Evolutionary conservation across 2,113 vertebrate species (phyloP).

Genomic region (Cyanoderma ruficeps): DNA sequence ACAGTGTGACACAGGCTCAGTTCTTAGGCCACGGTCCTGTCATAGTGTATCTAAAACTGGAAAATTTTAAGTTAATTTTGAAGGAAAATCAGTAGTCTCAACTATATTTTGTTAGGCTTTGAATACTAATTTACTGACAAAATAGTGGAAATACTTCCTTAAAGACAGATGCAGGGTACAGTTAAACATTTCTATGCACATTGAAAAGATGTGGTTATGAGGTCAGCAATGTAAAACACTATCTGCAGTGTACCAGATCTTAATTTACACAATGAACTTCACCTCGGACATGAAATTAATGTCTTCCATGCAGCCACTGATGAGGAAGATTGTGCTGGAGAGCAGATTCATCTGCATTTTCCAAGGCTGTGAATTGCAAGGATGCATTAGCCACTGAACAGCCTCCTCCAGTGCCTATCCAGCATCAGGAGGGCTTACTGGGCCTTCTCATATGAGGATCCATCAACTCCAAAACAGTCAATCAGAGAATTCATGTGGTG

Average conservation of each 20-base stretch:
- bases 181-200: not conserved
- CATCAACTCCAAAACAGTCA: not conserved
- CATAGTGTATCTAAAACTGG: not conserved
- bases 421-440: not conserved
- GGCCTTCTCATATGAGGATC: not conserved
- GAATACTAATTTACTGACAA: not conserved
- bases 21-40: not conserved
- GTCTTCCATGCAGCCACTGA: not conserved
- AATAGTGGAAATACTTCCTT: not conserved
- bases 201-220: not conserved
- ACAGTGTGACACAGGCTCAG: not conserved
- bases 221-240: not conserved
- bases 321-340: not conserved
- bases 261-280: not conserved
- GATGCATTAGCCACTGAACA: not conserved
- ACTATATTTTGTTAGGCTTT: not conserved
- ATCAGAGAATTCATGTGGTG: not conserved
- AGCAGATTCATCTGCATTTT: not conserved
- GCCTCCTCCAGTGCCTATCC: not conserved
- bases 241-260: not conserved
- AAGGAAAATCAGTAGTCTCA: not conserved
- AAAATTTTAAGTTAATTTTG: not conserved
- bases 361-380: not conserved
- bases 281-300: not conserved
- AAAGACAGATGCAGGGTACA: not conserved